Conservation (phyloP, 2,888 invertebrate genomes). For the Molorchus minor region DNA sequence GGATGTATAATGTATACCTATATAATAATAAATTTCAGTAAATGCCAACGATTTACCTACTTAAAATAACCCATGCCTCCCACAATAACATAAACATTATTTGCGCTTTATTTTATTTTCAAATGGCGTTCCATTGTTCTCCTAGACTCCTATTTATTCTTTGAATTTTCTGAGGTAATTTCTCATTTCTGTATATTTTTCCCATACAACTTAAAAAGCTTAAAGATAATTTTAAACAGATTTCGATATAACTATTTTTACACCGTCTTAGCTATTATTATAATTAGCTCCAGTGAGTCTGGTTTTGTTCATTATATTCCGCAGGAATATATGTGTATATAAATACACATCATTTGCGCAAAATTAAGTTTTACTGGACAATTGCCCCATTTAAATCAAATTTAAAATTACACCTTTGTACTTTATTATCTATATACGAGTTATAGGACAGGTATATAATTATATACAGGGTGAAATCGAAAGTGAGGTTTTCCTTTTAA, state of each 20-base stretch:
- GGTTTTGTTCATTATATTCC: background rate
- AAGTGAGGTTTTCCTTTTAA: no score
- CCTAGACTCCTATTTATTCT: no score
- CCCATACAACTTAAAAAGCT: no score
- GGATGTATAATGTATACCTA: no score
- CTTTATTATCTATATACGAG: no score
- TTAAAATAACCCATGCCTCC: constrained; percentile 7
- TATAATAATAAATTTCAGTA: constrained; percentile 10
- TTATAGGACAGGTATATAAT: no score
- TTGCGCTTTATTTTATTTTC: constrained; percentile 7
- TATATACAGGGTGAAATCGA: no score
- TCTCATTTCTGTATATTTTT: no score
- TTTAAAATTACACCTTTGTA: no score
- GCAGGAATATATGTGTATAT: no score
- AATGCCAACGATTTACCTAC: constrained; percentile 11
- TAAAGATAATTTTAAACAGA: constrained; percentile 9
- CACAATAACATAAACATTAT: background rate
- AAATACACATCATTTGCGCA: constrained; percentile 2
- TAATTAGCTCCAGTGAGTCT: constrained; percentile 18
- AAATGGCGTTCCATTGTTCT: constrained; percentile 7
- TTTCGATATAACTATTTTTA: constrained; percentile 21
- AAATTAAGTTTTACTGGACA: constrained; percentile 9
- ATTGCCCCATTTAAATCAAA: no score
- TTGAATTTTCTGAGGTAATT: no score
- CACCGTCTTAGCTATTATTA: constrained; percentile 9